Conservation (phyloP, 2,797 vertebrate genomes). For the Acanthurus tractus region DNA sequence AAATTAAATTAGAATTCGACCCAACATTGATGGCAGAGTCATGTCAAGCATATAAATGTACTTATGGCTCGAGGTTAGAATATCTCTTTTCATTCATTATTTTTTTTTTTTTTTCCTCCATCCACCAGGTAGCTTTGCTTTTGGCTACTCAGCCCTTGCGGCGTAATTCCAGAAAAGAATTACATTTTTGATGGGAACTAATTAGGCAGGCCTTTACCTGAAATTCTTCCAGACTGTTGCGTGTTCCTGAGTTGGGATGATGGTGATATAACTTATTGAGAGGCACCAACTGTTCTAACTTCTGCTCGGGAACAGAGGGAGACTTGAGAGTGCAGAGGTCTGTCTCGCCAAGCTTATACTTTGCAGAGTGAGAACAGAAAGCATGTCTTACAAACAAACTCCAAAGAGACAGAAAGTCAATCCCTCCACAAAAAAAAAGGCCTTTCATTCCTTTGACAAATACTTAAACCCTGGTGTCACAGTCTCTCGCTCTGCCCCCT, state of each 20-base stretch:
- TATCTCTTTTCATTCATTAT: conserved; percentile 87
- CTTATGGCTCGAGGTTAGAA: conserved; percentile 88
- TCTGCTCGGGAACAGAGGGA: conserved; percentile 73
- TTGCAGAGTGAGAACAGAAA: conserved; percentile 34
- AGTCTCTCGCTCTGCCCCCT: conserved; percentile 29
- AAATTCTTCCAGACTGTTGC: conserved; percentile 82
- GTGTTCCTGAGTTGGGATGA: conserved; percentile 74
- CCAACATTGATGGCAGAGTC: conserved; percentile 86
- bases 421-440: conserved; percentile 42
- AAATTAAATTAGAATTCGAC: conserved; percentile 90
- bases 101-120: conserved; percentile 66
- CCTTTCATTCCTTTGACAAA: conserved; percentile 46
- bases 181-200: conserved; percentile 90
- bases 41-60: conserved; percentile 90
- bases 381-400: conserved; percentile 65
- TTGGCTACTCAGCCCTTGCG: conserved; percentile 85
- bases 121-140: conserved; percentile 86
- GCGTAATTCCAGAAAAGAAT: conserved; percentile 86
- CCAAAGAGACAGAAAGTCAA: conserved; percentile 60
- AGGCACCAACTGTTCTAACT: conserved; percentile 80
- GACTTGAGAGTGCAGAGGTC: conserved; percentile 56
- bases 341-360: conserved; percentile 57
- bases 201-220: conserved; percentile 86
- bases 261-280: conserved; percentile 82
- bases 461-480: conserved; percentile 30